Evolutionary conservation across 2,113 vertebrate genomes (phyloP), one percentile per base, ranked within the genome.

Genomic region (Edolisoma coerulescens): DNA sequence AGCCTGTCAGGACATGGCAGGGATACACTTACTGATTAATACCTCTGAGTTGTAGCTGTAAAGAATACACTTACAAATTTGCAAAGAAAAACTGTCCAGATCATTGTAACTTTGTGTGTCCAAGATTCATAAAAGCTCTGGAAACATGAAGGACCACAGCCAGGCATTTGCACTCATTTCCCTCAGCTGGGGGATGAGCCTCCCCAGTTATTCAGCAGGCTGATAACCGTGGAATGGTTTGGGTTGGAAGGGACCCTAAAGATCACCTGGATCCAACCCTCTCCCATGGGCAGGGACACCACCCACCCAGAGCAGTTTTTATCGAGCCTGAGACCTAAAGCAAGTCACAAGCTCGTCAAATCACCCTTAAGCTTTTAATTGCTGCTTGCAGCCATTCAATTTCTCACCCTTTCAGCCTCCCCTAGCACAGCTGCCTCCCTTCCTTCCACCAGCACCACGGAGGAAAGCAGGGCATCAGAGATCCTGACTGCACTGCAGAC

Each of bases 401-500:
- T 75, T 67, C 67, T 65, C 27, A 9, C 9, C 15, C 21, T 79
- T 54, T 11, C 4, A 83, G 67, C 6, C 41, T 11, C 39, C 33
- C 13, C 39, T 9, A 24, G 37, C 56, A 61, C 20, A 52, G 1
- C 56, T 61, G 21, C 22, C 45, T 47, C 18, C 44, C 6, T 27
- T 13, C 23, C 21, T 68, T 10, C 54, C 45, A 60, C 21, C 5
- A 0, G 9, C 19, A 2, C 4, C 52, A 5, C 26, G 11, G n/a
- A 70, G 67, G 27, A 70, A 27, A 64, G 20, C 8, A 13, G 16
- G 32, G 30, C 53, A 35, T 3, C 59, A 47, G 67, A 47, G 24
- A 35, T 4, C 35, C 35, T 3, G 0, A 2, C 24, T 2, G 6
- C 1, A 0, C 20, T 27, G 16, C 45, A 39, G 16, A 28, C 11